These are phyloP conservation scores for Oryctes rhinoceros DNA, from an alignment of 1,140 invertebrate genomes.

Conservation along the genomic window DNA sequence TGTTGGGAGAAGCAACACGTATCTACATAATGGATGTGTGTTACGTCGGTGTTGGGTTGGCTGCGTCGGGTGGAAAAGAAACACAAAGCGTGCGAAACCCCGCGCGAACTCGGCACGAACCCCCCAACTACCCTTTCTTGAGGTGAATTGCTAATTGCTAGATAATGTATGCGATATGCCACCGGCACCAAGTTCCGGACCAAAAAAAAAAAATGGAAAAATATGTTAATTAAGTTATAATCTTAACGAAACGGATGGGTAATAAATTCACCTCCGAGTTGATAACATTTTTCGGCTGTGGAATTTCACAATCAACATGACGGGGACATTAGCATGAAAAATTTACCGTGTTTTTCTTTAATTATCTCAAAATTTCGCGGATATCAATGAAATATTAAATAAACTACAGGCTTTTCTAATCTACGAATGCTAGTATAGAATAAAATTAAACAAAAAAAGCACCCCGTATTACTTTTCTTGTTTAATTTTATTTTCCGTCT, in stretches of 20 bases:
- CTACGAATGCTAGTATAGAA: background rate
- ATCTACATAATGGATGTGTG: slow-evolving; percentile 20
- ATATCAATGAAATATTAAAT: background rate
- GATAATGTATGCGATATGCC: slow-evolving; percentile 17
- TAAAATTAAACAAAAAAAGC: background rate
- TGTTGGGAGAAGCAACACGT: slow-evolving; percentile 12
- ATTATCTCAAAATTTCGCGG: background rate
- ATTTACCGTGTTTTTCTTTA: slow-evolving; percentile 19
- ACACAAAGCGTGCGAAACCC: background rate
- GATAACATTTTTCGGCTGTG: background rate
- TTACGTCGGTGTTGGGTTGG: background rate
- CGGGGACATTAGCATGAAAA: background rate
- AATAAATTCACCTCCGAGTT: background rate
- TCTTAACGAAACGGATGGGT: background rate
- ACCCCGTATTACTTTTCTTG: too few relatives aligned
- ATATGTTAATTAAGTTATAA: slow-evolving; percentile 20
- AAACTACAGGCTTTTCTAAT: background rate
- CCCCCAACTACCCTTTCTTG: background rate
- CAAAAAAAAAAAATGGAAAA: slow-evolving; percentile 11
- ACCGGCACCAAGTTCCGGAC: background rate
- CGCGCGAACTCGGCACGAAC: background rate
- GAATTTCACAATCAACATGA: background rate
- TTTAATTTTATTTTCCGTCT: too few relatives aligned
- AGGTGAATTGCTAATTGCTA: slow-evolving; percentile 18
- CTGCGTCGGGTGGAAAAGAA: background rate